phyloP scores from a whole-genome alignment of 1,140 invertebrate species.

The Lethrus apterus region DNA sequence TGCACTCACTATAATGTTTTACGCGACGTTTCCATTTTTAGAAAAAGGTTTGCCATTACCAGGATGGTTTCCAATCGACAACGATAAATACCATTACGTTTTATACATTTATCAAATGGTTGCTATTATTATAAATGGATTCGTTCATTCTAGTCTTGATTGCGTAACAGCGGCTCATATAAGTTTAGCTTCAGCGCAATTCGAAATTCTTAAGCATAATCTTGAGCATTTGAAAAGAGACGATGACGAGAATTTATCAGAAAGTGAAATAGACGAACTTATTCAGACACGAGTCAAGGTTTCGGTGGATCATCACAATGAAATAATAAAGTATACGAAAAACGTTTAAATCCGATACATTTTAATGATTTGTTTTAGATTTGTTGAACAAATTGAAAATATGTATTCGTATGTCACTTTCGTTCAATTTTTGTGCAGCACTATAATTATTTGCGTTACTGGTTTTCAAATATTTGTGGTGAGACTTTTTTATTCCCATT shows the following conservation, averaged over 20 bases:
- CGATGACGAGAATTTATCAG: background rate
- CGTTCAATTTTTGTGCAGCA: constrained; percentile 29
- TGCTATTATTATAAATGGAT: constrained; percentile 7
- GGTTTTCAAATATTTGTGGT: constrained; percentile 29
- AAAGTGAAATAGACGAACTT: background rate
- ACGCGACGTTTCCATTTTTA: constrained; percentile 17
- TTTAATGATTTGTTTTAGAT: constrained; percentile 20
- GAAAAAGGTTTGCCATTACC: constrained; percentile 16
- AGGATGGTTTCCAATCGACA: constrained; percentile 17
- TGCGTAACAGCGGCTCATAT: constrained; percentile 5
- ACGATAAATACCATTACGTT: constrained; percentile 9
- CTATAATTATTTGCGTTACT: constrained; percentile 26
- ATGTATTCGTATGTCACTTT: constrained; percentile 27
- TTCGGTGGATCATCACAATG: constrained; percentile 20
- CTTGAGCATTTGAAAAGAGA: constrained; percentile 3
- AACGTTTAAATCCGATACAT: background rate
- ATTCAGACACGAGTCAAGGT: constrained; percentile 6
- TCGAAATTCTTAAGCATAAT: constrained; percentile 21
- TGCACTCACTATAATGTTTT: constrained; percentile 14
- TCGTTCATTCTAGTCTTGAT: constrained; percentile 7
- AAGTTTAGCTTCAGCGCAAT: constrained; percentile 18
- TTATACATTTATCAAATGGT: constrained; percentile 4
- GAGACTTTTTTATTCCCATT: too few species aligned
- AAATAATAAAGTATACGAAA: constrained; percentile 15
- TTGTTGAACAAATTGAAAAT: constrained; percentile 19